Percentiles rank a stretch among this genome's conserved stretches.
phyloP scores from a whole-genome alignment of 2,797 vertebrate species.

The Gallirallus australis region DNA sequence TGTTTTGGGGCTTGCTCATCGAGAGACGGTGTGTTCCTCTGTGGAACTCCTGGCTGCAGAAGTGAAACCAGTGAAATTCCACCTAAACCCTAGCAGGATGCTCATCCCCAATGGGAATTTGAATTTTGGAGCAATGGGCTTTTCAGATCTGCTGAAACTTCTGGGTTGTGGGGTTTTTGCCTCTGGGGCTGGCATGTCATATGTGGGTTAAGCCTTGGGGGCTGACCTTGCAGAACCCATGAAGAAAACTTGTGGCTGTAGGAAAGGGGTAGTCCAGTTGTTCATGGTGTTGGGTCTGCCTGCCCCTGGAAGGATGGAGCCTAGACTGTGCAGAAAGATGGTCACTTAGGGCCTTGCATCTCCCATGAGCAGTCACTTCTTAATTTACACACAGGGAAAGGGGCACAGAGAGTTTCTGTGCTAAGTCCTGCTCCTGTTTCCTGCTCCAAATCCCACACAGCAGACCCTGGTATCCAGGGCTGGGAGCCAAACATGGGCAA shows the following conservation, averaged over 20 bases:
- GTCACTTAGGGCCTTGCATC: neutral
- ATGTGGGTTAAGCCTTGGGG: too few species aligned
- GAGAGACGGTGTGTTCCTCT: fast-evolving
- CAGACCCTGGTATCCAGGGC: neutral
- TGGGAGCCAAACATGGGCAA: neutral
- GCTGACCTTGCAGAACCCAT: too few species aligned
- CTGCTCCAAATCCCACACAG: neutral
- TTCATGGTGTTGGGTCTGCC: neutral
- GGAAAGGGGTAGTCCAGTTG: too few species aligned
- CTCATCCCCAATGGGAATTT: neutral
- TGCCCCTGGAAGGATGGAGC: neutral
- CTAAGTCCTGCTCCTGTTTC: neutral
- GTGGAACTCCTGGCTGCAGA: neutral
- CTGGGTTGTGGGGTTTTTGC: neutral
- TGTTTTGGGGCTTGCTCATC: neutral
- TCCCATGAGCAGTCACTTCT: neutral
- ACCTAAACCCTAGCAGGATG: neutral
- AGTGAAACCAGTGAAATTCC: neutral
- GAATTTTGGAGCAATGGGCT: neutral
- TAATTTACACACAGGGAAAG: neutral
- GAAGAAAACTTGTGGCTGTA: too few species aligned
- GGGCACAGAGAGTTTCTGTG: neutral
- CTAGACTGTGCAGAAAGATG: neutral
- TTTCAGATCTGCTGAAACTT: neutral
- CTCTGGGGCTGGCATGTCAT: neutral